These are phyloP conservation scores for Lamprologus sp. DNA, from an alignment of 2,113 vertebrate genomes.

Conservation along the genomic window DNA sequence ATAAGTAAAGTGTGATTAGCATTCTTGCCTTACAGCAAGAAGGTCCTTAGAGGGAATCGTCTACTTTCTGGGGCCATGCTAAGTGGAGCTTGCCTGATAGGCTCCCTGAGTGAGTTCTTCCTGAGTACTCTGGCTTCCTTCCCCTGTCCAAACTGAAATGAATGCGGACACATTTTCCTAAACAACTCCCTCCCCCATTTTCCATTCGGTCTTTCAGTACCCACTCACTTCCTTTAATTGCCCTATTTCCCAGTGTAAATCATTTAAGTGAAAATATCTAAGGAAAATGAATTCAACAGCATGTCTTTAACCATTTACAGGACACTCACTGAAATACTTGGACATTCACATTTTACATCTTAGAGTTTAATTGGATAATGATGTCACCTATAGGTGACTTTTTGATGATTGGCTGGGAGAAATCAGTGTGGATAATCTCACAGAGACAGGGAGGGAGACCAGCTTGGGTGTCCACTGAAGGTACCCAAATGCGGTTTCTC, in stretches of 20 bases:
- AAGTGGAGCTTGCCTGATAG: background rate
- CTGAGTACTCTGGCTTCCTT: background rate
- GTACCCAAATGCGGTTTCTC: background rate
- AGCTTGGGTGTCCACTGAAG: background rate
- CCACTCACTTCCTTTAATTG: background rate
- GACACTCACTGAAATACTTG: background rate
- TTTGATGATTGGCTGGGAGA: background rate
- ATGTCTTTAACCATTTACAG: background rate
- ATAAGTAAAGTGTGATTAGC: background rate
- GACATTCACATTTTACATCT: background rate
- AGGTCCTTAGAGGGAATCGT: background rate
- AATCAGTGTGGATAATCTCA: background rate
- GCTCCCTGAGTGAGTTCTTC: background rate
- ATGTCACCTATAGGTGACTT: background rate
- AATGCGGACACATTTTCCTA: background rate
- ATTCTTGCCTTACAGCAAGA: background rate
- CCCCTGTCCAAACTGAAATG: background rate
- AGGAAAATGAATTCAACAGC: background rate
- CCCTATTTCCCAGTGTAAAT: background rate
- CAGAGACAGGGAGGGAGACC: background rate
- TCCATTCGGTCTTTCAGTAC: background rate
- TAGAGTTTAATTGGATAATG: background rate
- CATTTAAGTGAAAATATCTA: background rate
- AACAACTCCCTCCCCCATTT: background rate
- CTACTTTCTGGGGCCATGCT: background rate